Conservation (phyloP, 2,888 invertebrate species). For the Troides aeacus region DNA sequence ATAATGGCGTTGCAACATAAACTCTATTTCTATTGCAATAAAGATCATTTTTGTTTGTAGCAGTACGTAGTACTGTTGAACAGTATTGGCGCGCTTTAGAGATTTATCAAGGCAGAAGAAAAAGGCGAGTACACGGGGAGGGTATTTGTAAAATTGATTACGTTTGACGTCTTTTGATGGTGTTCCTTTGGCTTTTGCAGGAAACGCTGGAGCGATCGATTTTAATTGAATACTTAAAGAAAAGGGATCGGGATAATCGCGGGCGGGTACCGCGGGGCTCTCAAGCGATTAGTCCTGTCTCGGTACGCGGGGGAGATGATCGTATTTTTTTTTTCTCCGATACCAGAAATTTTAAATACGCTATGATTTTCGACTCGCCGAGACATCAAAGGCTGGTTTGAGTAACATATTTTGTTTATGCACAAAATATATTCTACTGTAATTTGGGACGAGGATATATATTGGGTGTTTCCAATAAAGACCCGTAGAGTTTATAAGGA, state of each 20-base stretch:
- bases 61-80: conserved; percentile 45
- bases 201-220: conserved; percentile 59
- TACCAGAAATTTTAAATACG: conserved; percentile 1
- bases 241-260: conserved; percentile 42
- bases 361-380: neutral
- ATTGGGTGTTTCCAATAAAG: too few species aligned
- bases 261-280: conserved; percentile 51
- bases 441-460: too few species aligned
- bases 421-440: too few species aligned
- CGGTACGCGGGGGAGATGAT: conserved; percentile 49
- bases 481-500: too few species aligned
- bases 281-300: conserved; percentile 55
- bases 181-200: conserved; percentile 50
- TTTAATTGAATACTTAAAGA: conserved; percentile 69
- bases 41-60: conserved; percentile 15
- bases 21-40: neutral
- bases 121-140: conserved; percentile 53
- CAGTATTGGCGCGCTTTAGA: conserved; percentile 37
- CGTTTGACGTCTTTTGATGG: conserved; percentile 71
- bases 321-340: conserved; percentile 2
- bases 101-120: conserved; percentile 65
- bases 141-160: conserved; percentile 78
- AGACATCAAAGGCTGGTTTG: neutral
- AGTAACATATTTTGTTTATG: neutral
- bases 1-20: conserved; percentile 24